phyloP scores from a whole-genome alignment of 37 sponge, comb jelly and placozoan species.

The Crambe crambe region DNA sequence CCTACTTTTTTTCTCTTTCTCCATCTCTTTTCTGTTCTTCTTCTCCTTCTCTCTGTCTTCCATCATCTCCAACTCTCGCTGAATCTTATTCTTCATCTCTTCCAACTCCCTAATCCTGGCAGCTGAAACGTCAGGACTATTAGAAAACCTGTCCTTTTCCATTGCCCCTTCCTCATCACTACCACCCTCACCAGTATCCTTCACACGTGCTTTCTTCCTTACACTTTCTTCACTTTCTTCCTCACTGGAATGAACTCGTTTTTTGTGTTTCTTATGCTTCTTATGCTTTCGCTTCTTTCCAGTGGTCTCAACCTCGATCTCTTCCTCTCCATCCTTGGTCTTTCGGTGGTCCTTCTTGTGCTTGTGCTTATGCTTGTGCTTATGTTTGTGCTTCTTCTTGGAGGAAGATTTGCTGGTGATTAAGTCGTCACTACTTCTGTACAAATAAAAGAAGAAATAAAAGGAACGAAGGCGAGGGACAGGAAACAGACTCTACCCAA shows the following conservation, averaged over 20 bases:
- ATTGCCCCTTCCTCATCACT: neutral
- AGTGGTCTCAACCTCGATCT: constrained; percentile 10
- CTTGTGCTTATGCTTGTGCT: constrained; percentile 88
- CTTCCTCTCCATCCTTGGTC: constrained; percentile 18
- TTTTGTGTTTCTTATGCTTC: constrained; percentile 75
- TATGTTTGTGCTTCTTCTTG: constrained; percentile 72
- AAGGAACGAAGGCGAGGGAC: neutral
- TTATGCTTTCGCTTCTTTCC: constrained; percentile 61
- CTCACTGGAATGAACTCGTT: constrained; percentile 23
- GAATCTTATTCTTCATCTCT: constrained; percentile 39
- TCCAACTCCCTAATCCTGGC: constrained; percentile 22
- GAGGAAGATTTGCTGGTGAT: neutral
- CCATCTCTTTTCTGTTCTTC: neutral
- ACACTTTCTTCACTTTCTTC: constrained; percentile 5
- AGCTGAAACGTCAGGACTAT: neutral
- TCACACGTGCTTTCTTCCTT: constrained; percentile 28
- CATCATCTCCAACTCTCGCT: constrained; percentile 19
- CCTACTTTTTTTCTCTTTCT: neutral
- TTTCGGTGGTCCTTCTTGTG: constrained; percentile 68
- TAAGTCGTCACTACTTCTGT: constrained; percentile 8
- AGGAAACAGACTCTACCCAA: neutral
- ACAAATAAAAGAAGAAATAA: neutral
- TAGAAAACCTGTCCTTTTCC: neutral
- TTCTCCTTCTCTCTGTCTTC: constrained; percentile 4
- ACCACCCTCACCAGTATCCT: neutral